Base-by-base conservation (phyloP, 1,140 invertebrate species). In the Armadillidium nasatum region DNA sequence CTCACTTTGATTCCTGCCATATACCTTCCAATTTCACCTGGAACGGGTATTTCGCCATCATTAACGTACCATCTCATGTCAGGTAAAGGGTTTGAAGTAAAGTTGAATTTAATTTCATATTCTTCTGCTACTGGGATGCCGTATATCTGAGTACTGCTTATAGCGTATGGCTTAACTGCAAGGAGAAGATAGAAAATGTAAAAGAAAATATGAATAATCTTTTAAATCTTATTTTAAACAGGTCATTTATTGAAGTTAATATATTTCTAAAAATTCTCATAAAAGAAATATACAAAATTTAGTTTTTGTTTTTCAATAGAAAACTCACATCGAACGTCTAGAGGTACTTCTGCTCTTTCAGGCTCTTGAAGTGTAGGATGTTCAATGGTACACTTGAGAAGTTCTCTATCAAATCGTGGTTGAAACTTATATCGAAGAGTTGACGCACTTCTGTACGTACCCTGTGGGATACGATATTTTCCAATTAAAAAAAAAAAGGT, bases 391-490 rank as follows among this genome's bases (percentile, higher is more conserved):
- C 73, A 74, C 13, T 33, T 54, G 4, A 74, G 33, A 4, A 54
- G 21, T 23, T 60, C 44, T 54, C 43, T 74, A 54, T 67, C 68
- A 67, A 60, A 13, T 54, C 46, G 66, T n/a, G 46, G 54, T 11
- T 74, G 60, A 23, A 74, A 74, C 54, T 67, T 74, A 23, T 74
- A 67, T 7, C n/a, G 50, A 15, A 74, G 73, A 7, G 73, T 74
- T 0, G 73, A 74, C 23, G 66, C 68, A 67, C 73, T 74, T 43
- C 68, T 74, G 73, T 74, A 74, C 10, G 73, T 74, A 7, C 73
- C 73, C 73, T 74, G n/a, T n/a, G n/a, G n/a, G n/a, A 54, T 9
- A 43, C n/a, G n/a, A n/a, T n/a, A n/a, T n/a, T n/a, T n/a, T n/a
- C n/a, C n/a, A n/a, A n/a, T n/a, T n/a, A n/a, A 50, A 15, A 50